Percentiles rank a stretch among this genome's conserved stretches.
phyloP scores from a whole-genome alignment of 2,113 vertebrate species.

The Apeltes quadracus region DNA sequence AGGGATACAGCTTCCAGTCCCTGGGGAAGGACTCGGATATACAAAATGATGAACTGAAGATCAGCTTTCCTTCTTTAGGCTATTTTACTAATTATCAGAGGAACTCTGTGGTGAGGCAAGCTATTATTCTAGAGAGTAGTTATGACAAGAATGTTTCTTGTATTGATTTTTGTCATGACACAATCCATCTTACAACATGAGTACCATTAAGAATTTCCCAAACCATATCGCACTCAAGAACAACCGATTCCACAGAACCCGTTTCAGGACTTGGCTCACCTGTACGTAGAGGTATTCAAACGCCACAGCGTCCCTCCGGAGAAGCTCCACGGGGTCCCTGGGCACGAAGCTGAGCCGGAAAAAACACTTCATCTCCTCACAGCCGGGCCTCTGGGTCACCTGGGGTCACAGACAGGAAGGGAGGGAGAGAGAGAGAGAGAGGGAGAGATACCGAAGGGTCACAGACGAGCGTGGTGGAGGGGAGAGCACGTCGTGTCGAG shows the following conservation, averaged over 20 bases:
- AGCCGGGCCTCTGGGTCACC: constrained; percentile 94
- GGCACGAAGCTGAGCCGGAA: constrained; percentile 97
- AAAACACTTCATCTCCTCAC: constrained; percentile 97
- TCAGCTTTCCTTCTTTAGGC: constrained; percentile 31
- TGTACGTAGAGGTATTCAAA: constrained; percentile 98
- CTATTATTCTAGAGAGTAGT: constrained; percentile 26
- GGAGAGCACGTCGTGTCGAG: neutral
- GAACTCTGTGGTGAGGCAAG: constrained; percentile 13
- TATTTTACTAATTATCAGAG: constrained; percentile 42
- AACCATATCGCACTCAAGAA: neutral
- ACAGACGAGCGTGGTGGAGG: too few species aligned
- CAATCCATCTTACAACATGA: neutral
- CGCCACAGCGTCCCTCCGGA: constrained; percentile 93
- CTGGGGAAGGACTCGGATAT: constrained; percentile 22
- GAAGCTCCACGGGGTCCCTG: constrained; percentile 94
- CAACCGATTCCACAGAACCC: neutral
- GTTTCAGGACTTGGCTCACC: constrained; percentile 69
- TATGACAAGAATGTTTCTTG: neutral
- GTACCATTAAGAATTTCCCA: constrained; percentile 7
- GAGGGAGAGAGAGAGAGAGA: neutral
- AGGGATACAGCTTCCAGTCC: constrained; percentile 9
- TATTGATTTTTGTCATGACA: constrained; percentile 18
- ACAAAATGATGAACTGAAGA: constrained; percentile 23
- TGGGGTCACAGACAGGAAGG: constrained; percentile 57
- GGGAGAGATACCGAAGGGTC: neutral